A percentile compares a stretch with the other conserved stretches of the same genome.
These are phyloP conservation scores for Torymus texanus DNA, from an alignment of 2,888 invertebrate genomes.

Conservation along the genomic window DNA sequence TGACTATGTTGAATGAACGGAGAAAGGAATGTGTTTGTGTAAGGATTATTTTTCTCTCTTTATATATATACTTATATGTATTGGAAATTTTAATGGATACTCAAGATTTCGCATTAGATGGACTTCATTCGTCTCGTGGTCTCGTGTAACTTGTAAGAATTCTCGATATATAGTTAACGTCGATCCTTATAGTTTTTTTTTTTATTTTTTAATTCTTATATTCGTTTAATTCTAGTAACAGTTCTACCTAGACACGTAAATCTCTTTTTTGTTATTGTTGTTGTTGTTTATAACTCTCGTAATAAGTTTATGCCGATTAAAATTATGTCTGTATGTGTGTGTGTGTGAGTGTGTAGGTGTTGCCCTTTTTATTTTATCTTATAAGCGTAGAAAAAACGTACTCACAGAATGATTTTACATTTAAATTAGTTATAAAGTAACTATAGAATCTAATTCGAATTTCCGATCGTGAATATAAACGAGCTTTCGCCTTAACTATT, in stretches of 20 bases:
- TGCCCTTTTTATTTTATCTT: no score
- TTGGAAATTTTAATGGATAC: not conserved
- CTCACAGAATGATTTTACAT: constrained; percentile 5
- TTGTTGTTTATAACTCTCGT: not conserved
- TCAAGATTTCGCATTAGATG: constrained; percentile 26
- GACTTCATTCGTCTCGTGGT: constrained; percentile 9
- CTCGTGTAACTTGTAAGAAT: not conserved
- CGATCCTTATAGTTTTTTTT: constrained; percentile 21
- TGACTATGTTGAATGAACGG: not conserved
- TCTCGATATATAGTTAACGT: constrained; percentile 24
- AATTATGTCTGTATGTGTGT: not conserved
- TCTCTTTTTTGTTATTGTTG: not conserved
- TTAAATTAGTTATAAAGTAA: no score
- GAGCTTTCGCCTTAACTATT: not conserved
- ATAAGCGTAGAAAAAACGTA: constrained; percentile 28
- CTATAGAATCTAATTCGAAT: no score
- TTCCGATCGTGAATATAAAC: no score
- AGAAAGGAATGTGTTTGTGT: not conserved
- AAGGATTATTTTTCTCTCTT: not conserved
- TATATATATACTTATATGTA: not conserved
- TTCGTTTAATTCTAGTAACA: not conserved
- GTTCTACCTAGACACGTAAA: constrained; percentile 27
- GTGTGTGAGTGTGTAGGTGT: no score
- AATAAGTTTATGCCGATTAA: constrained; percentile 19
- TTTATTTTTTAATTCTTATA: no score